Evolutionary conservation across 92 coral and sea anemone species (phyloP).

Genomic region (Isaurus tuberculatus): DNA sequence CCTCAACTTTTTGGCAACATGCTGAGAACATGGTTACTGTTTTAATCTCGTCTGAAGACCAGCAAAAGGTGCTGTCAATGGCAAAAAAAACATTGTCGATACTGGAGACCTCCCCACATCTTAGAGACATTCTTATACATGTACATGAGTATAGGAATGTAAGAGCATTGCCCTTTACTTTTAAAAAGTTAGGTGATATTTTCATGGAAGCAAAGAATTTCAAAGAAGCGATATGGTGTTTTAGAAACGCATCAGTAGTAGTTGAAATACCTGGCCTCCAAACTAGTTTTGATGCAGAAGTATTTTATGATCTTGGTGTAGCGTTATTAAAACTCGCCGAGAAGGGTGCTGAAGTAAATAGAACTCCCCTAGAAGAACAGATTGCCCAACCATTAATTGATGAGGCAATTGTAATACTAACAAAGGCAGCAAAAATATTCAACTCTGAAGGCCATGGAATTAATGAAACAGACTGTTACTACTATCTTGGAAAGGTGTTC

Average conservation of each 20-base stretch:
- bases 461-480: constrained; percentile 29
- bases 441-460: not conserved
- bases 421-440: constrained; percentile 16
- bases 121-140: not conserved
- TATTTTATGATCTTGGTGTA: not conserved
- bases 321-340: not conserved
- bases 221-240: constrained; percentile 23
- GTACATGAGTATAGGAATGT: too few relatives aligned
- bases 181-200: not conserved
- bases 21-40: constrained; percentile 11
- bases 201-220: constrained; percentile 3
- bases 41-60: not conserved
- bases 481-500: constrained; percentile 25
- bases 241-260: not conserved
- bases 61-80: not conserved
- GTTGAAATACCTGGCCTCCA: not conserved
- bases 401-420: constrained; percentile 10
- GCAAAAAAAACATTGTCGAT: constrained; percentile 10
- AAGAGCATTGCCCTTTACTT: not conserved
- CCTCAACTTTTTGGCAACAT: too few relatives aligned
- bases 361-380: not conserved
- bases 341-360: not conserved
- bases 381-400: not conserved
- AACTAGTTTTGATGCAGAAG: not conserved
- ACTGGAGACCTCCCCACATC: constrained; percentile 4